These are phyloP conservation scores for Dromaius novaehollandiae DNA, from an alignment of 2,113 vertebrate species.

Conservation along the genomic window DNA sequence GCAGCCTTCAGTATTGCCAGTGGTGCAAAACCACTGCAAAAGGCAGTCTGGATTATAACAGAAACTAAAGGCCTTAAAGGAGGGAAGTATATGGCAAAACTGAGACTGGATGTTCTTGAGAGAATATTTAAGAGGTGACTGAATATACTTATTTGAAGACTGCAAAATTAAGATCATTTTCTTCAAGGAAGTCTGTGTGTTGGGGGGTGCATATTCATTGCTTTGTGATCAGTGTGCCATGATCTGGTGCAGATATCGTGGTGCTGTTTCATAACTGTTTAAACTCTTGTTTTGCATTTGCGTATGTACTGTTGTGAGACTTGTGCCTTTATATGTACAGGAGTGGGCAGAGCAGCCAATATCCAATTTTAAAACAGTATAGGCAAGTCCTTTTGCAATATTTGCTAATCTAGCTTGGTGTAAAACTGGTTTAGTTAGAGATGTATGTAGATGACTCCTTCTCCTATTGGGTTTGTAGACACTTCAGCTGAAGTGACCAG, in stretches of 20 bases:
- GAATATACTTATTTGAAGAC: background rate
- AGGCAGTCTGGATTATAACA: background rate
- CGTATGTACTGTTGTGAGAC: background rate
- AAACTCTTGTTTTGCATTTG: background rate
- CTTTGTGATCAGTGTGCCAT: background rate
- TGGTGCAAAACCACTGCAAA: background rate
- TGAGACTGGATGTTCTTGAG: background rate
- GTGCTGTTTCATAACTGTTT: background rate
- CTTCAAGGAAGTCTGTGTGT: background rate
- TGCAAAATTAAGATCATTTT: background rate
- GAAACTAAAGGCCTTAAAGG: background rate
- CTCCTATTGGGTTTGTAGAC: background rate
- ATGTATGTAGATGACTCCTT: background rate
- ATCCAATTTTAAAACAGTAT: background rate
- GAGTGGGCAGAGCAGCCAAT: background rate
- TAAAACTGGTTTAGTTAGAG: background rate
- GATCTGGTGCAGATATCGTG: background rate
- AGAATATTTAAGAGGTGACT: background rate
- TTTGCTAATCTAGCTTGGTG: background rate
- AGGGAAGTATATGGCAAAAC: background rate
- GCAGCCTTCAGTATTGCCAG: background rate
- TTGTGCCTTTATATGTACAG: background rate
- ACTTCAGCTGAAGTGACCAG: background rate
- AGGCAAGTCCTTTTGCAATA: too few relatives aligned
- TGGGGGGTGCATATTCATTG: fast-evolving